A percentile compares a stretch with the other conserved stretches of the same genome.
phyloP scores from a whole-genome alignment of 23 tunicate species.

The Phallusia fumigata region DNA sequence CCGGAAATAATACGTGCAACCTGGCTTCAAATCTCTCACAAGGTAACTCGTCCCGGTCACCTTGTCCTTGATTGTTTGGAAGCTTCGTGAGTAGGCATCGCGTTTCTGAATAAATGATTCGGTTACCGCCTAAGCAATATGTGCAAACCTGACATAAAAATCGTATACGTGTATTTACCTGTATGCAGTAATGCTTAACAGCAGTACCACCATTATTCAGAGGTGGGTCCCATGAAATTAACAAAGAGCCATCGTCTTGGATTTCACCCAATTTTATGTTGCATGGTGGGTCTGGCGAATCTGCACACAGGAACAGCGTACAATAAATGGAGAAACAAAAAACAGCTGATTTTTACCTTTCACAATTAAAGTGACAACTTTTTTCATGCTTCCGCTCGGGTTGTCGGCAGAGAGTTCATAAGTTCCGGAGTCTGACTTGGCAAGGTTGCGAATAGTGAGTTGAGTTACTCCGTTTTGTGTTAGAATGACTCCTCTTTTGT shows the following conservation, averaged over 20 bases:
- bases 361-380: conserved; percentile 51
- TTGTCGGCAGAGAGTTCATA: conserved; percentile 63
- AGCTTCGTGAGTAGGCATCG: conserved; percentile 89
- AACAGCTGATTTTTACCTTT: conserved; percentile 31
- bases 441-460: conserved; percentile 74
- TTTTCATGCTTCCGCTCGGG: conserved; percentile 63
- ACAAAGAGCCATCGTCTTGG: conserved; percentile 76
- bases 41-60: conserved; percentile 54
- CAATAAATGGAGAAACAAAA: neutral
- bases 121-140: neutral
- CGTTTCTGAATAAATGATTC: conserved; percentile 44
- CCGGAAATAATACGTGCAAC: conserved; percentile 90
- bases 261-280: conserved; percentile 89
- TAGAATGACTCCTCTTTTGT: conserved; percentile 68
- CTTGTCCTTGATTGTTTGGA: conserved; percentile 90
- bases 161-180: conserved; percentile 26
- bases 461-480: conserved; percentile 72
- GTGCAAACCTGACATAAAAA: neutral
- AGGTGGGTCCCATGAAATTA: conserved; percentile 87
- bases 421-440: conserved; percentile 77
- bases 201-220: conserved; percentile 84
- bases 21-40: conserved; percentile 83
- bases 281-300: conserved; percentile 95
- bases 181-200: conserved; percentile 83
- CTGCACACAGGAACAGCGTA: conserved; percentile 12